Evolutionary conservation across 2,888 invertebrate species (phyloP).

Genomic region (Lycophotia porphyrea): DNA sequence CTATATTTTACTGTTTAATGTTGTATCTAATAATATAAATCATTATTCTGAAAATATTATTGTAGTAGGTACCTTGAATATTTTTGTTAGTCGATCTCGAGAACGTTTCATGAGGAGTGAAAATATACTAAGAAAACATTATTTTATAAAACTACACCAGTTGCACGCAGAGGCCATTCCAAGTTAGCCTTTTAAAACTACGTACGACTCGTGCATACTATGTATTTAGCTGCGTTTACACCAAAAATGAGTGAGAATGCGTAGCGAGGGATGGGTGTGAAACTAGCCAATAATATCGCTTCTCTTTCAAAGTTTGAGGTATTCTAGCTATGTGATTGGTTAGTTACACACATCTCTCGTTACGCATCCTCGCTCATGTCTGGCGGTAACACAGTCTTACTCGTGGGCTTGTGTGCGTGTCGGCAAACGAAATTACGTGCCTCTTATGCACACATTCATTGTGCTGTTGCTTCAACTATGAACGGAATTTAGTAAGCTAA

Average conservation of each 20-base stretch:
- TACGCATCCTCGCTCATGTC: too few relatives aligned
- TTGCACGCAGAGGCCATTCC: not conserved
- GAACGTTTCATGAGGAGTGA: constrained; percentile 22
- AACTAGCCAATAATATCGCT: too few relatives aligned
- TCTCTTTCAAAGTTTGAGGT: too few relatives aligned
- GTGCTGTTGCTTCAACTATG: not conserved
- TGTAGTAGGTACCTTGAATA: constrained; percentile 11
- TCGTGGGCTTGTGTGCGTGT: too few relatives aligned
- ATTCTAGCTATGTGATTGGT: too few relatives aligned
- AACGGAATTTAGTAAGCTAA: not conserved
- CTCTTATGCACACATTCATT: not conserved
- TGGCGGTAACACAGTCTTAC: too few relatives aligned
- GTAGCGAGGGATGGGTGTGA: too few relatives aligned
- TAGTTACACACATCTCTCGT: too few relatives aligned
- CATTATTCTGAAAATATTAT: constrained; percentile 17
- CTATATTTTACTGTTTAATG: constrained; percentile 53
- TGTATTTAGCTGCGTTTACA: too few relatives aligned
- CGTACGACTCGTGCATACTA: not conserved
- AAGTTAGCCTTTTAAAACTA: not conserved
- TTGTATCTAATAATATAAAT: constrained; percentile 44
- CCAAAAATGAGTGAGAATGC: too few relatives aligned
- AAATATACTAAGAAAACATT: not conserved
- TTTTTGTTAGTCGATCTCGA: constrained; percentile 29
- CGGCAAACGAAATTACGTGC: not conserved
- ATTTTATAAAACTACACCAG: not conserved